Evolutionary conservation across 2,113 vertebrate species (phyloP).

Genomic region (Petrocephalus zakoni): DNA sequence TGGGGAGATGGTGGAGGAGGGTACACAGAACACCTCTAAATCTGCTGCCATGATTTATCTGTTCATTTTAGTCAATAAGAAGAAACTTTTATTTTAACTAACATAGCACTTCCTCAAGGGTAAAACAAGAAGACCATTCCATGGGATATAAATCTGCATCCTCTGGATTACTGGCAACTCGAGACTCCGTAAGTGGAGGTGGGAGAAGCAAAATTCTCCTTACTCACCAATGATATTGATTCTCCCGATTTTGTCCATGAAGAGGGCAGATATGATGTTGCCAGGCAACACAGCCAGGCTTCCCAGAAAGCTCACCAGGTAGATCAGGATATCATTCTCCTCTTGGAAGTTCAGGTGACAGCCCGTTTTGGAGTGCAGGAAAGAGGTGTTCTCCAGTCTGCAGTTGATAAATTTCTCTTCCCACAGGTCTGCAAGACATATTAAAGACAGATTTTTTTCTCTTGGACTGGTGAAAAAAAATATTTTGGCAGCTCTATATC

Average conservation of each 20-base stretch:
- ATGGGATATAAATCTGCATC: not conserved
- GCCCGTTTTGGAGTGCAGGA: slow-evolving; percentile 70
- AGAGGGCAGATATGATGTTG: slow-evolving; percentile 88
- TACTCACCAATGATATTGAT: slow-evolving; percentile 89
- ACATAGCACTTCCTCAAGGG: not conserved
- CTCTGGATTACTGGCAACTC: not conserved
- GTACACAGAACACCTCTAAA: not conserved
- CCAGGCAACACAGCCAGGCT: slow-evolving; percentile 88
- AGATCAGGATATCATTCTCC: slow-evolving; percentile 87
- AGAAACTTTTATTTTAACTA: not conserved
- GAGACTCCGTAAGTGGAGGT: not conserved
- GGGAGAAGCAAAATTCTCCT: not conserved
- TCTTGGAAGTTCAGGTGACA: slow-evolving; percentile 79
- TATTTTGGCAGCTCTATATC: not conserved
- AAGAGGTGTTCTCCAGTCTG: slow-evolving; percentile 71
- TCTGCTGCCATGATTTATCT: not conserved
- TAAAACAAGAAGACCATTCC: not conserved
- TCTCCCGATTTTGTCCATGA: slow-evolving; percentile 89
- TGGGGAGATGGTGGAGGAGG: not conserved
- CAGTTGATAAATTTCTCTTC: slow-evolving; percentile 82
- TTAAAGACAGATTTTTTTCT: not conserved
- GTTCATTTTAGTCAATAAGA: not conserved
- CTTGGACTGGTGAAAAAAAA: not conserved
- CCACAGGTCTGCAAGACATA: slow-evolving; percentile 69
- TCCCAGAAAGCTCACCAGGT: slow-evolving; percentile 92